Evolutionary conservation across 2,113 vertebrate species (phyloP).

Genomic region (Takifugu flavidus): DNA sequence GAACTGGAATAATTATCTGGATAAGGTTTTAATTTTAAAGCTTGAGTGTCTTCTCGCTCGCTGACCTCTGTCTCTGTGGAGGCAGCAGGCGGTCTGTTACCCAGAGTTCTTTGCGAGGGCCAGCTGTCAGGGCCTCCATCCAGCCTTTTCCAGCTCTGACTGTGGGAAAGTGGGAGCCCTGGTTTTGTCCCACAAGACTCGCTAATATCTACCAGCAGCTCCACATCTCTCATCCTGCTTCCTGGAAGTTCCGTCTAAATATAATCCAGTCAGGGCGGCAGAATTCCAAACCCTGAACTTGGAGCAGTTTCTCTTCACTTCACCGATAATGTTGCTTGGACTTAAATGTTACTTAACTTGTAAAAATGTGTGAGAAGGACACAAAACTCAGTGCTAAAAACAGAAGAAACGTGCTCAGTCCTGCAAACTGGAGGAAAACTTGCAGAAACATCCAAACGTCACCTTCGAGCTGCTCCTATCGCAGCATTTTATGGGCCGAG

Average conservation of each 20-base stretch:
- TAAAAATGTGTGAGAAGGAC: no score
- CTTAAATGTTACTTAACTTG: background rate
- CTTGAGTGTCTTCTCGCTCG: conserved; percentile 45
- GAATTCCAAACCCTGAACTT: conserved; percentile 11
- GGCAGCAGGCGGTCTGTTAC: conserved; percentile 45
- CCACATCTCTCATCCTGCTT: conserved; percentile 44
- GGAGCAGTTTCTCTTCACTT: background rate
- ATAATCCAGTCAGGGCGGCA: conserved; percentile 27
- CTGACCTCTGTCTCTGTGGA: conserved; percentile 62
- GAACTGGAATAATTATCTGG: no score
- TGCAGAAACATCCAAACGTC: no score
- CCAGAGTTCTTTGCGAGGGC: conserved; percentile 46
- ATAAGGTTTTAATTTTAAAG: no score
- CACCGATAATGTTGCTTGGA: background rate
- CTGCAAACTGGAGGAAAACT: no score
- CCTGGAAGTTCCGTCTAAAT: conserved; percentile 52
- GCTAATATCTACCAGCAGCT: conserved; percentile 49
- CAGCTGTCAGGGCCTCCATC: conserved; percentile 71
- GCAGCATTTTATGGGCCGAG: no score
- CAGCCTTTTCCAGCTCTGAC: conserved; percentile 61
- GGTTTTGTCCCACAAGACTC: conserved; percentile 47
- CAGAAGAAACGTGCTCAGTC: background rate
- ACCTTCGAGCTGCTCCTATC: no score
- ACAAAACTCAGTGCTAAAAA: background rate
- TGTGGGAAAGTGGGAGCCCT: conserved; percentile 74